Evolutionary conservation across 2,113 vertebrate species (phyloP).

Genomic region (Panthera tigris): DNA sequence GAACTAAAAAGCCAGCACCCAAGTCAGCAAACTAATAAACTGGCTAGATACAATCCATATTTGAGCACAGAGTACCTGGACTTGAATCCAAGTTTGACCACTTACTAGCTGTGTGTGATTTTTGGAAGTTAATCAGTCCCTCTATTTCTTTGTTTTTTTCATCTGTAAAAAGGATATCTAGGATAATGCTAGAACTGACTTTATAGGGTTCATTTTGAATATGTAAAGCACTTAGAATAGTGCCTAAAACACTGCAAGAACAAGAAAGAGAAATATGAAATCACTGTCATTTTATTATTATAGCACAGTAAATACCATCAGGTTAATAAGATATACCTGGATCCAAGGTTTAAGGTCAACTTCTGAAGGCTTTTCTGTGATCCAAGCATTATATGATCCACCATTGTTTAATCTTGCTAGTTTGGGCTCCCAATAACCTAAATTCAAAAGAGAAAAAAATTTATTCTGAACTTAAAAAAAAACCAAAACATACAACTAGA

Average conservation of each 20-base stretch:
- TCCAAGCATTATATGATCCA: conserved; percentile 96
- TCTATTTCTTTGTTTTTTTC: neutral
- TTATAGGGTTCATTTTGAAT: neutral
- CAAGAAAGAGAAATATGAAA: neutral
- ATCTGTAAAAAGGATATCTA: neutral
- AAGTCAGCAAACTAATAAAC: neutral
- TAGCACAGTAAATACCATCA: neutral
- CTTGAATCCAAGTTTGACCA: neutral
- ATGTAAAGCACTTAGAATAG: neutral
- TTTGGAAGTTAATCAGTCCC: neutral
- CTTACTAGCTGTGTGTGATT: neutral
- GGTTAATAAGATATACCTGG: conserved; percentile 86
- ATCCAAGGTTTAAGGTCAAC: conserved; percentile 85
- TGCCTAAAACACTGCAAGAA: neutral
- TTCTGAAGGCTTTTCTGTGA: conserved; percentile 79
- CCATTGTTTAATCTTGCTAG: conserved; percentile 92
- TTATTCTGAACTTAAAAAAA: conserved; percentile 14
- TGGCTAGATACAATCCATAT: neutral
- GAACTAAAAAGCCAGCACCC: neutral
- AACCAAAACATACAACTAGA: neutral
- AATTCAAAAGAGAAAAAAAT: conserved; percentile 4
- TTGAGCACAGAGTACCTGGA: too few species aligned
- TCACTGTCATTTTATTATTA: neutral
- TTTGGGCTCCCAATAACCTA: conserved; percentile 92
- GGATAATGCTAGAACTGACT: neutral